phyloP scores from a whole-genome alignment of 1,140 invertebrate genomes.

The Atopsyche davidsoni region DNA sequence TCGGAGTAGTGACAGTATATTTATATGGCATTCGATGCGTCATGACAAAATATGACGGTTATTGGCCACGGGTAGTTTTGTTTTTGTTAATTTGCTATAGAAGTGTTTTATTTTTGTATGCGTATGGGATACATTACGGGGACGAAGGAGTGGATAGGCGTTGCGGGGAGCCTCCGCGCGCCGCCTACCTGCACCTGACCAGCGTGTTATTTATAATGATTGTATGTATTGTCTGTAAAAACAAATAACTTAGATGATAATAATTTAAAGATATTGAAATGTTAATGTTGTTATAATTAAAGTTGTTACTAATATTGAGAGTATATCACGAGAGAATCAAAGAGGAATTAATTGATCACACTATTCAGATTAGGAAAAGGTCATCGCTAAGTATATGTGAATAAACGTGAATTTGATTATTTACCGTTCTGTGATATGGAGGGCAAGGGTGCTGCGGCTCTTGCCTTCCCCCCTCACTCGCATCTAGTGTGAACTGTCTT shows the following conservation, averaged over 20 bases:
- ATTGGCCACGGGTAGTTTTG: slow-evolving; percentile 1
- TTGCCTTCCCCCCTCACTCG: neutral
- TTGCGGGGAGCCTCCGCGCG: slow-evolving; percentile 5
- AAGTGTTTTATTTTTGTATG: neutral
- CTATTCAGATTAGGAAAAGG: slow-evolving; percentile 11
- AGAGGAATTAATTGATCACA: slow-evolving; percentile 11
- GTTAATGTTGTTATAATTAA: slow-evolving; percentile 51
- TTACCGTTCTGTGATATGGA: slow-evolving; percentile 30
- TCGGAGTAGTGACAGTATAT: neutral
- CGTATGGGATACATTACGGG: neutral
- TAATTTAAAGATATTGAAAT: slow-evolving; percentile 43
- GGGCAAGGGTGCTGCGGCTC: slow-evolving; percentile 23
- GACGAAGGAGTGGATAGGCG: neutral
- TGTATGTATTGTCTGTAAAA: slow-evolving; percentile 25
- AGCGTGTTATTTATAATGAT: slow-evolving; percentile 14
- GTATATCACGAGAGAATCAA: slow-evolving; percentile 25
- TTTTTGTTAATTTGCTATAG: slow-evolving; percentile 1
- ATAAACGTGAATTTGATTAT: slow-evolving; percentile 21
- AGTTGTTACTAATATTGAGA: slow-evolving; percentile 53
- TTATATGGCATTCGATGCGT: slow-evolving; percentile 4
- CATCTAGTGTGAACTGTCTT: too few species aligned
- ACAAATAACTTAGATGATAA: slow-evolving; percentile 29
- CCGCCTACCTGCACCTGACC: slow-evolving; percentile 7
- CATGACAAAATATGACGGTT: slow-evolving; percentile 14
- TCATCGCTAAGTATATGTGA: slow-evolving; percentile 8